Evolutionary conservation across 2,888 invertebrate genomes (phyloP).

Genomic region (Ornithoptera alexandrae): DNA sequence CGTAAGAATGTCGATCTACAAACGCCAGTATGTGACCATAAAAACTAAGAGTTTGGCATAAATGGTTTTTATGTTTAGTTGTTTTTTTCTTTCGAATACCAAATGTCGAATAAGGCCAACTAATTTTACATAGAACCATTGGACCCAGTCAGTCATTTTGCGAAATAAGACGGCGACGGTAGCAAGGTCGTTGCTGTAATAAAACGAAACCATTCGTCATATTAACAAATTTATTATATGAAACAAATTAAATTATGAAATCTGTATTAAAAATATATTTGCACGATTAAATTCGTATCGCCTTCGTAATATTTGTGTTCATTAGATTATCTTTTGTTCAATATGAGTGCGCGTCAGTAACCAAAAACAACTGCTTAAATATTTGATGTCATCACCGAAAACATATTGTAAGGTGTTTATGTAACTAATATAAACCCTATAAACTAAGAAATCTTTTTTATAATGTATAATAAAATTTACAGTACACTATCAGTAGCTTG

Average conservation of each 20-base stretch:
- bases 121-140: conserved; percentile 8
- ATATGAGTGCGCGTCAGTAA: neutral
- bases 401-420: neutral
- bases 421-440: too few species aligned
- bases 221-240: conserved; percentile 8
- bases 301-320: conserved; percentile 25
- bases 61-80: conserved; percentile 18
- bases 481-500: too few species aligned
- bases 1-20: conserved; percentile 23
- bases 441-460: too few species aligned
- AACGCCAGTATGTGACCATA: conserved; percentile 19
- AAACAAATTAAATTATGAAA: conserved; percentile 32
- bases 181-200: conserved; percentile 26
- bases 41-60: conserved; percentile 23
- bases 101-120: conserved; percentile 4
- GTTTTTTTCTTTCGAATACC: conserved; percentile 10
- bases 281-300: conserved; percentile 12
- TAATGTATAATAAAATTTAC: too few species aligned
- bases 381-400: neutral
- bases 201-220: conserved; percentile 23
- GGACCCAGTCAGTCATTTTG: neutral
- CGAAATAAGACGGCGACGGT: conserved; percentile 12
- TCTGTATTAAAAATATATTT: conserved; percentile 8
- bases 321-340: conserved; percentile 7
- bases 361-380: neutral